phyloP scores from a whole-genome alignment of 2,797 vertebrate genomes.

The Rhinella marina region DNA sequence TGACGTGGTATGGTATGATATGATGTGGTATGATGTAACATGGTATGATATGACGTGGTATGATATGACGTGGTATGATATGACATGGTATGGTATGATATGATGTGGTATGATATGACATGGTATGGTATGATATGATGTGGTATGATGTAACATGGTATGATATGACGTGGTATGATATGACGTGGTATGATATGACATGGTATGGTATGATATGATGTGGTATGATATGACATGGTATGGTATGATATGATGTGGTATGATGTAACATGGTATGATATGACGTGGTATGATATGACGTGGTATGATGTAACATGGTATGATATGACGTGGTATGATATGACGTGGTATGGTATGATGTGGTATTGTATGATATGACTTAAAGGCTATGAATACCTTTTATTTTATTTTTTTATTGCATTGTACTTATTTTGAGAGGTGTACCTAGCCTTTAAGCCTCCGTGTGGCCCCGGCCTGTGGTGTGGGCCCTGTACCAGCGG shows the following conservation, averaged over 20 bases:
- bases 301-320: not conserved
- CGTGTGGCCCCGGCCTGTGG: no score
- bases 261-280: not conserved
- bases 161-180: no score
- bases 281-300: not conserved
- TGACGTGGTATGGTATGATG: not conserved
- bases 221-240: not conserved
- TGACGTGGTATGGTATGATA: not conserved
- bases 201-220: no score
- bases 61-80: not conserved
- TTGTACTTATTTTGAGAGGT: no score
- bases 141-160: not conserved
- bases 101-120: not conserved
- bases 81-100: not conserved
- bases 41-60: not conserved
- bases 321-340: not conserved
- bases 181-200: no score
- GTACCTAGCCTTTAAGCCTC: no score
- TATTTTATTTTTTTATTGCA: no score
- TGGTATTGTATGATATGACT: not conserved
- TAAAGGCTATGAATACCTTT: no score
- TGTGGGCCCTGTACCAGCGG: no score
- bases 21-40: no score
- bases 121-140: not conserved
- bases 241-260: not conserved